Conservation (phyloP, 2,113 vertebrate species). For the Coreoperca whiteheadi region DNA sequence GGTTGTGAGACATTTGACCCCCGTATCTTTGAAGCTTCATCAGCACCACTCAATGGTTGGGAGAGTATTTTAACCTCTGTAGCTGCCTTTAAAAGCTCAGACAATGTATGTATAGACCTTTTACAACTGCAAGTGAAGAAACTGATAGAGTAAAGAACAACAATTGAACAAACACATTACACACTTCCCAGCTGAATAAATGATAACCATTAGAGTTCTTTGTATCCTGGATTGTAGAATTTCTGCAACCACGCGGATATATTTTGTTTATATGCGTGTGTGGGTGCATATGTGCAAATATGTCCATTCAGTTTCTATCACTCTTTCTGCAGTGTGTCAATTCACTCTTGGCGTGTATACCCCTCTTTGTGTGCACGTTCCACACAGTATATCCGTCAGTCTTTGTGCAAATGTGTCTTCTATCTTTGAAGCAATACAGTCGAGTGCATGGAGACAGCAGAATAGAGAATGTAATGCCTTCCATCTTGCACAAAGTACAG, state of each 20-base stretch:
- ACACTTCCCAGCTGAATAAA: background rate
- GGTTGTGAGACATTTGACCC: background rate
- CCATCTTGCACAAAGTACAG: slow-evolving; percentile 16
- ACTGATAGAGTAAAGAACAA: background rate
- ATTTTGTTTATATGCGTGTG: background rate
- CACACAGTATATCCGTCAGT: background rate
- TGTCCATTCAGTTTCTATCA: too few species aligned
- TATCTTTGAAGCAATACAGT: background rate
- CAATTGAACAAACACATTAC: background rate
- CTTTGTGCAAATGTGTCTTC: background rate
- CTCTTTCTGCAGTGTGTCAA: background rate
- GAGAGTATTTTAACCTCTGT: too few species aligned
- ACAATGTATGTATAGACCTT: background rate
- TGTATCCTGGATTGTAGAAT: background rate
- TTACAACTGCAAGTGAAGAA: too few species aligned
- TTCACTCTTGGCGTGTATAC: background rate
- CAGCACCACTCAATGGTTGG: too few species aligned
- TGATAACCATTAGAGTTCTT: background rate
- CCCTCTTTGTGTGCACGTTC: background rate
- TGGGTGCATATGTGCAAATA: background rate
- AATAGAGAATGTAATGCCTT: slow-evolving; percentile 6
- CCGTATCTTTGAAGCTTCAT: background rate
- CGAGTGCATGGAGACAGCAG: background rate
- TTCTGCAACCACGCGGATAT: too few species aligned
- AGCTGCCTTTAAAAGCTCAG: background rate